Conservation (phyloP, 2,888 invertebrate genomes). For the Tipula lateralis region DNA sequence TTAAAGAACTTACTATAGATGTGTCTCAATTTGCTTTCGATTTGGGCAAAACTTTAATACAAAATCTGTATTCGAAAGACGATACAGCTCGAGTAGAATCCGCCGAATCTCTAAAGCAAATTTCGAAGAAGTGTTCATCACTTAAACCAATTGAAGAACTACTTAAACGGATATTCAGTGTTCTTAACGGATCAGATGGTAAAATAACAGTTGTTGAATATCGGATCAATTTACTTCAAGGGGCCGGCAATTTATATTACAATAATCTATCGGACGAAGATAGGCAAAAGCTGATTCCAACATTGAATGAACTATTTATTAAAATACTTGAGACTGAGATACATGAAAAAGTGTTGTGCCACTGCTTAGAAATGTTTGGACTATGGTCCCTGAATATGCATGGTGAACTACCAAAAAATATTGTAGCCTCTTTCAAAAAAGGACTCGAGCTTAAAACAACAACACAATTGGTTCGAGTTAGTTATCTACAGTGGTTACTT, state of each 20-base stretch:
- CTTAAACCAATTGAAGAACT: slow-evolving; percentile 61
- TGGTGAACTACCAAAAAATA: slow-evolving; percentile 59
- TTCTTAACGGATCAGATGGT: slow-evolving; percentile 83
- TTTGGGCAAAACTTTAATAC: slow-evolving; percentile 75
- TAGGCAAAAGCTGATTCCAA: slow-evolving; percentile 56
- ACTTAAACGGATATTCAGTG: slow-evolving; percentile 66
- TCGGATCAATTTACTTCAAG: slow-evolving; percentile 79
- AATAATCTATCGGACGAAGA: slow-evolving; percentile 57
- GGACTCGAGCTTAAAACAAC: slow-evolving; percentile 70
- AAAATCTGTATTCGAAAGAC: slow-evolving; percentile 81
- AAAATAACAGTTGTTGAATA: slow-evolving; percentile 85
- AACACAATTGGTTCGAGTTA: slow-evolving; percentile 68
- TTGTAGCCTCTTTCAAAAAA: slow-evolving; percentile 67
- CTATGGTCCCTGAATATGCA: slow-evolving; percentile 69
- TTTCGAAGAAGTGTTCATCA: slow-evolving; percentile 69
- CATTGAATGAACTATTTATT: slow-evolving; percentile 62
- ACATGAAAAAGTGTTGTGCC: slow-evolving; percentile 84
- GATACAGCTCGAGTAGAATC: slow-evolving; percentile 71
- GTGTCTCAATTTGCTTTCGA: slow-evolving; percentile 72
- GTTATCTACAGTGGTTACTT: slow-evolving; percentile 72
- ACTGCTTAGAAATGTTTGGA: slow-evolving; percentile 73
- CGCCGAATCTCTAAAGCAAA: slow-evolving; percentile 62
- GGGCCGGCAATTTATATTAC: slow-evolving; percentile 67
- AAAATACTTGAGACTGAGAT: slow-evolving; percentile 82
- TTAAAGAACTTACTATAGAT: slow-evolving; percentile 66